Evolutionary conservation across 2,888 invertebrate species (phyloP), one percentile per base, ranked within the genome.

Genomic region (Osmoderma eremita): DNA sequence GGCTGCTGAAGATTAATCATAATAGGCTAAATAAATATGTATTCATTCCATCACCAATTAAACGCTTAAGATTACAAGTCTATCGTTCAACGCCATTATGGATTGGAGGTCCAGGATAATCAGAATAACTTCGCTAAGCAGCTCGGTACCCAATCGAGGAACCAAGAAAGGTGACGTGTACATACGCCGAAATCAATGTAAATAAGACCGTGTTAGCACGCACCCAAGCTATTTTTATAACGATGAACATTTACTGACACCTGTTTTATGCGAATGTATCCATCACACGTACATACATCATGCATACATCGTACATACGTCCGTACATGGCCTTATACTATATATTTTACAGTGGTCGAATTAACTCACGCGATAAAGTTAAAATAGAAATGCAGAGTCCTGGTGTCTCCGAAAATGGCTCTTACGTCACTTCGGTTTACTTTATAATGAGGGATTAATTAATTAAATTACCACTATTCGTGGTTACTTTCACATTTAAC

Each of bases 201-300:
- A 61, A 45, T 61, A 61, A 61, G 58, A 61, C 45, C 58, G 24
- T 45, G 58, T 61, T 61, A 61, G 45, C 58, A 61, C 58, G 58
- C 58, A 61, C 58, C 48, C n/a, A 17, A 20, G 45, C 45, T 61
- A 61, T 61, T 61, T 61, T 61, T 61, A 30, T 17, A 30, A 12
- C 45, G 48, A 17, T 61, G 58, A 61, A 45, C 58, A 61, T 61
- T 61, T 48, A 61, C 45, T 45, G 58, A 42, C 48, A 61, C 58
- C 58, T 45, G 45, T 61, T 61, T 61, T 61, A 61, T 45, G 20
- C 45, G 58, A 61, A 61, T 61, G 58, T 61, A 61, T 61, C 8
- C 30, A 30, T 30, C 30, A 30, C 30, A 30, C 2, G 30, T 30
- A 30, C 45, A 61, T 45, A 61, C 30, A n/a, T n/a, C n/a, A 61